Conservation (phyloP, 2,888 invertebrate species). For the Noctua pronuba region DNA sequence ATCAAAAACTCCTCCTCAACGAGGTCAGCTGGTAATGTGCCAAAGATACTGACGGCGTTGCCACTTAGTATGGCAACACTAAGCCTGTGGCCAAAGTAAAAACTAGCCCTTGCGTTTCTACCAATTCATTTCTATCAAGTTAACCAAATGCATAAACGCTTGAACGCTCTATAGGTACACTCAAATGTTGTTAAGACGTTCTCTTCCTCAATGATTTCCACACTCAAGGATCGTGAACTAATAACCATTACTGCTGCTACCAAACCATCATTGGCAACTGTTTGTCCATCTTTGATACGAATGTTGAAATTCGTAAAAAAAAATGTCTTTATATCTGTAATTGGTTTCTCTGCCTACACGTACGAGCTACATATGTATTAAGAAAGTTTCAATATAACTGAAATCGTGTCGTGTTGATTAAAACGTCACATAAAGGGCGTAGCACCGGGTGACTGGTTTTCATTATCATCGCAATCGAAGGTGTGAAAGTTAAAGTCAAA, state of each 20-base stretch:
- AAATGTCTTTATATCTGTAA: too few species aligned
- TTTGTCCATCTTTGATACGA: not conserved
- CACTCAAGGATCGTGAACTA: not conserved
- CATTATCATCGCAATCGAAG: not conserved
- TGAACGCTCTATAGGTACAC: not conserved
- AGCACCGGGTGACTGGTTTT: not conserved
- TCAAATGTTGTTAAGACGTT: not conserved
- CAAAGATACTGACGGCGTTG: too few species aligned
- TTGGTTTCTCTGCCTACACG: not conserved
- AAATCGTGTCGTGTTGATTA: slow-evolving; percentile 20
- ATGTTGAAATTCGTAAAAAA: not conserved
- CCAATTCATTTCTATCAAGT: not conserved
- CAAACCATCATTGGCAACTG: not conserved
- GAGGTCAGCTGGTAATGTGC: too few species aligned
- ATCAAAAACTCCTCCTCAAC: too few species aligned
- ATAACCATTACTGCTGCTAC: not conserved
- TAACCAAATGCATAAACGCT: not conserved
- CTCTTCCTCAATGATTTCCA: not conserved
- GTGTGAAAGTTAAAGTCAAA: not conserved
- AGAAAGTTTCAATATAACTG: not conserved
- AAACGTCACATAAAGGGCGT: not conserved
- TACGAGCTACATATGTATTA: not conserved
- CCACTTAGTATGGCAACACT: too few species aligned
- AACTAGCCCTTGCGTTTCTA: too few species aligned
- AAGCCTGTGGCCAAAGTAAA: too few species aligned